Conservation (phyloP, 1,140 invertebrate genomes). For the Watersipora subatra region DNA sequence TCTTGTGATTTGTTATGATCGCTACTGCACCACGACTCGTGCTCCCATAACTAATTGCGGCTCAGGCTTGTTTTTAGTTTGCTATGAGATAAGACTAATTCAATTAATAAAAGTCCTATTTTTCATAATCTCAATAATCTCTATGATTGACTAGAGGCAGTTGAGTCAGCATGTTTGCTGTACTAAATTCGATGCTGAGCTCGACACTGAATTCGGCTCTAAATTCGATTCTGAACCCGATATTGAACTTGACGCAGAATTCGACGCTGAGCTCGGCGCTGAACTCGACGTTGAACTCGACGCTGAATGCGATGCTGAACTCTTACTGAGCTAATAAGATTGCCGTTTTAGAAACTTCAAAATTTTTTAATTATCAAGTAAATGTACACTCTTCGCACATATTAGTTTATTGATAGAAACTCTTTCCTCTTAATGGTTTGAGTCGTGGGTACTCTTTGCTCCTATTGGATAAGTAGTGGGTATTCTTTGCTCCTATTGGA, state of each 20-base stretch:
- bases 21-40: no score
- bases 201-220: neutral
- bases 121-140: neutral
- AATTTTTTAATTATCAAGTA: neutral
- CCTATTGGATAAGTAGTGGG: no score
- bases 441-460: no score
- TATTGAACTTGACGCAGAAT: neutral
- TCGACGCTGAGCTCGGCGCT: neutral
- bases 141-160: neutral
- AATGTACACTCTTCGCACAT: no score
- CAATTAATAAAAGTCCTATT: no score
- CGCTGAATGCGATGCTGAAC: neutral
- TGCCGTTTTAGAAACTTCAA: neutral
- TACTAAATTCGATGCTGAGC: neutral
- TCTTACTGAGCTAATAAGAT: neutral
- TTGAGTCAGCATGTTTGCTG: neutral
- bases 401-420: no score
- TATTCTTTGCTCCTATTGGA: no score
- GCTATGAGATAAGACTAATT: no score
- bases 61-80: no score
- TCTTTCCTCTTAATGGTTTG: no score
- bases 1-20: no score
- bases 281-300: neutral
- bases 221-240: neutral
- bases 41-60: no score